Evolutionary conservation across 2,797 vertebrate species (phyloP).

Genomic region (Poecilia gillii): DNA sequence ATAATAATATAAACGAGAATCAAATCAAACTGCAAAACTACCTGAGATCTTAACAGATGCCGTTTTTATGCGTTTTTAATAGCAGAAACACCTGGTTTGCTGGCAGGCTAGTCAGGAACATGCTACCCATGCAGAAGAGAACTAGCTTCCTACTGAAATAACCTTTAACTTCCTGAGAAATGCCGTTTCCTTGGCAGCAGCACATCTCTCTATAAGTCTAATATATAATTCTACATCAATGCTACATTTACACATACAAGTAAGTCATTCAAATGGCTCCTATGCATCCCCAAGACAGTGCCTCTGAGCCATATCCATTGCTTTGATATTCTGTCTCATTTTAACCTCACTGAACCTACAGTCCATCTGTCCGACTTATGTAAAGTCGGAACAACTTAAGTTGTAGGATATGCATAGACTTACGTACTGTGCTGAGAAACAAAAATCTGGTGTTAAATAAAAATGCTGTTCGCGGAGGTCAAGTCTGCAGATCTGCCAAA

Average conservation of each 20-base stretch:
- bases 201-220: background rate
- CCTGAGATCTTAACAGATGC: too few species aligned
- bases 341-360: background rate
- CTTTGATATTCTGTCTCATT: background rate
- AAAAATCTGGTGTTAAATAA: background rate
- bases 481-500: background rate
- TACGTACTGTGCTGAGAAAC: background rate
- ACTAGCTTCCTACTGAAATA: background rate
- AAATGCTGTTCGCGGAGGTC: background rate
- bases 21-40: too few species aligned
- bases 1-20: too few species aligned
- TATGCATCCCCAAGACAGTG: background rate
- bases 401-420: background rate
- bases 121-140: background rate
- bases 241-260: background rate
- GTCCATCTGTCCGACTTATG: background rate
- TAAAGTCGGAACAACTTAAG: background rate
- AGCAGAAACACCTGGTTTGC: background rate
- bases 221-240: background rate
- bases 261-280: background rate
- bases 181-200: background rate
- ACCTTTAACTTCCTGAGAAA: slow-evolving; percentile 1
- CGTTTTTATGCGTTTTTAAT: background rate
- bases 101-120: background rate
- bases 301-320: background rate